Base-by-base conservation (phyloP, 2,888 invertebrate genomes). In the Mesochorus sp. region DNA sequence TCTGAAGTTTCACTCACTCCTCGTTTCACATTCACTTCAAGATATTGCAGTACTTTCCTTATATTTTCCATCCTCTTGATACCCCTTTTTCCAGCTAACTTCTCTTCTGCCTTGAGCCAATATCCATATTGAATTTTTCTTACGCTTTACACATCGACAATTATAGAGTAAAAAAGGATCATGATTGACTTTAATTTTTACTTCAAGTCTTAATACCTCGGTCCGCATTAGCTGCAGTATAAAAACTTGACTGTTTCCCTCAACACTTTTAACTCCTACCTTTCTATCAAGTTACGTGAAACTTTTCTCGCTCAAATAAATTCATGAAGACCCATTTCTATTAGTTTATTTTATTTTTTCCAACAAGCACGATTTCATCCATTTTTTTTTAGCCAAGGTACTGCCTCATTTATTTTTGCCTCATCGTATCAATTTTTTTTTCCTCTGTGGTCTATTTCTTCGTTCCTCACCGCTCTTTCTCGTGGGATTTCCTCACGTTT, bases 401-500 rank as follows among this genome's bases (percentile, higher is more conserved):
- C 49, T 37, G 64, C 49, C 59, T 74, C 68, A 51, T 61, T 64
- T 70, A 78, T 70, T 74, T 74, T 47, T 59, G 70, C 28, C 49
- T 31, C 19, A 10, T 28, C 14, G 8, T 42, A 53, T 67, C 55
- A 44, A 10, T 1, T n/a, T 39, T 59, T 21, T 49, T 57, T 49
- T 59, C 8, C 24, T 8, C 26, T 26, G 39, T 28, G 12, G 42
- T 64, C 34, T 37, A 74, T 66, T 68, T 66, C 61, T 61, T 61
- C 42, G 26, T 42, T 37, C 42, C 1, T 34, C 12, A 19, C 6
- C 34, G 26, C 24, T 61, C 19, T 53, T 31, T 21, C 67, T 67
- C 42, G 55, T 31, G 14, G 61, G 74, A 71, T 74, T 74, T 75
- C 53, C 66, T 66, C 78, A 79, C 78, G 74, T 79, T 66, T 66